Conservation (phyloP, 2,113 vertebrate species). For the Bujurquina vittata region DNA sequence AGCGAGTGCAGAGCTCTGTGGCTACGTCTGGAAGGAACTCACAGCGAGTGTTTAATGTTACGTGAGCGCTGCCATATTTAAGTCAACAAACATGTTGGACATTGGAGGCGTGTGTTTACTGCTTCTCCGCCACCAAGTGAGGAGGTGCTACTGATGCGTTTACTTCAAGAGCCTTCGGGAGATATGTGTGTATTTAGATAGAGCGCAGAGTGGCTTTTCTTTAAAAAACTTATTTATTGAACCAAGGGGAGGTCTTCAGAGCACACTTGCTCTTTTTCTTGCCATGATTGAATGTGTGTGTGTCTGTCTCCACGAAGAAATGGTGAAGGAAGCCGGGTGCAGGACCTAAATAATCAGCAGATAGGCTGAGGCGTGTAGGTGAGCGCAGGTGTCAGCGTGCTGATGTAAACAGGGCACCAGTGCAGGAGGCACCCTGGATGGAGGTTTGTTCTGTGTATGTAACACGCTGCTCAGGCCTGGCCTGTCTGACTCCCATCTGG, state of each 20-base stretch:
- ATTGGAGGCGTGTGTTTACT: conserved; percentile 47
- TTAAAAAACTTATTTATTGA: conserved; percentile 22
- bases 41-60: conserved; percentile 63
- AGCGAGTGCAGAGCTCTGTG: conserved; percentile 1
- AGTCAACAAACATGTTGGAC: conserved; percentile 48
- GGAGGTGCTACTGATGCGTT: conserved; percentile 25
- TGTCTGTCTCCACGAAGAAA: background rate
- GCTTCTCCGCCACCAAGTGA: conserved; percentile 8
- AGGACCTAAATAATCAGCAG: conserved; percentile 61
- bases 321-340: conserved; percentile 10
- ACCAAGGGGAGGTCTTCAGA: conserved; percentile 40
- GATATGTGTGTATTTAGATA: conserved; percentile 42
- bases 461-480: conserved; percentile 43
- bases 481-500: conserved; percentile 70
- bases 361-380: conserved; percentile 59
- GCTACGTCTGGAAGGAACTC: conserved; percentile 43
- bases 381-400: conserved; percentile 52
- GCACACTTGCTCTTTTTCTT: background rate
- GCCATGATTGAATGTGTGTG: conserved; percentile 29
- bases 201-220: background rate
- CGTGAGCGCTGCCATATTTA: conserved; percentile 38
- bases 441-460: conserved; percentile 63
- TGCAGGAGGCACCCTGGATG: conserved; percentile 41
- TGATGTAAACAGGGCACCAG: conserved; percentile 63
- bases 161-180: conserved; percentile 3